These are phyloP conservation scores for Sminthurides bifidus DNA, from an alignment of 1,140 invertebrate genomes.

Conservation along the genomic window DNA sequence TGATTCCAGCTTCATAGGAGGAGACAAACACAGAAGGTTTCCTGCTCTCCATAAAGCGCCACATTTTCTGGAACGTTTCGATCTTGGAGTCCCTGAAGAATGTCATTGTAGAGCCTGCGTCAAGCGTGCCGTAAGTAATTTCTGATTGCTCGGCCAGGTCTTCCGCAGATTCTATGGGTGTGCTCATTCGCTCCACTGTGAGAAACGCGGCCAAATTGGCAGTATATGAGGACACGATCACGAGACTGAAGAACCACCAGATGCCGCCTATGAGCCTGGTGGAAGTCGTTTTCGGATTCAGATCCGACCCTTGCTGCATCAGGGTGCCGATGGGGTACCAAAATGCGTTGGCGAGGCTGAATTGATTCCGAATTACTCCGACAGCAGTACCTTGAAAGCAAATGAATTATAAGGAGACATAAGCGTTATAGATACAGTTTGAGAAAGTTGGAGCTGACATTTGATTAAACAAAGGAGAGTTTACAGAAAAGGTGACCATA, in stretches of 20 bases:
- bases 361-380: conserved; percentile 22
- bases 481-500: conserved; percentile 34
- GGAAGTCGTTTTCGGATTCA: conserved; percentile 55
- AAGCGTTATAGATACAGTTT: too few species aligned
- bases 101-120: conserved; percentile 65
- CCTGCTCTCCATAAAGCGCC: conserved; percentile 66
- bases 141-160: conserved; percentile 71
- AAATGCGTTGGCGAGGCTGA: conserved; percentile 25
- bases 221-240: conserved; percentile 79
- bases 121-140: conserved; percentile 67
- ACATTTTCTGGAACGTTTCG: conserved; percentile 76
- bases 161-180: conserved; percentile 67
- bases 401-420: neutral
- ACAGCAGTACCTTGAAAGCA: conserved; percentile 6
- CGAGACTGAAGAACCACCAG: conserved; percentile 66
- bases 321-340: conserved; percentile 66
- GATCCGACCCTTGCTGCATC: conserved; percentile 86
- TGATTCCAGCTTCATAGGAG: conserved; percentile 64
- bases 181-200: conserved; percentile 73
- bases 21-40: conserved; percentile 59
- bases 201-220: conserved; percentile 66
- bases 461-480: too few species aligned
- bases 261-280: conserved; percentile 25
- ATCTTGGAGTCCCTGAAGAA: conserved; percentile 76
- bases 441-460: too few species aligned